Base-by-base conservation (phyloP, 2,113 vertebrate species). In the Centropristis striata region DNA sequence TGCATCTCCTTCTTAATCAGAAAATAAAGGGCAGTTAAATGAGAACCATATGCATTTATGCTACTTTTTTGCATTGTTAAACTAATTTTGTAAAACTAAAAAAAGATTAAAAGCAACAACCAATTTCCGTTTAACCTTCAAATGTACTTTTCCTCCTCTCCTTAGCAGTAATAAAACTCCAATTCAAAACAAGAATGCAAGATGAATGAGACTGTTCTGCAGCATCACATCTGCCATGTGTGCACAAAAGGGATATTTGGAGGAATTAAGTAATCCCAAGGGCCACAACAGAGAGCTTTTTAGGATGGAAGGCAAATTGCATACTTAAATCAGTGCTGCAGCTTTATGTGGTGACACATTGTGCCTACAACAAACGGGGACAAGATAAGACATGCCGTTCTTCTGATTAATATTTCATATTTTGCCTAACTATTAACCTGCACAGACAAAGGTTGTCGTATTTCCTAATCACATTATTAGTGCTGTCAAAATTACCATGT, bases 161-260 rank as follows among this genome's bases (percentile, higher is more conserved):
- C 12, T 50, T 4, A 3, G 16, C 10, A 71, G n/a, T 13, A 73
- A 39, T 16, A 39, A 25, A 58, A 58, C 23, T 44, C 20, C 11
- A 75, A 37, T 18, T 50, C 5, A 57, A 66, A 67, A 67, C 4
- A 21, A 67, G 51, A 39, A 23, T 21, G 32, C 0, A 1, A 63
- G 13, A 78, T 37, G 21, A 70, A 61, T 46, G 1, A 53, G 47
- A 63, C 47, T 21, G 32, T 49, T 72, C 21, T 28, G 59, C 59
- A 54, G 27, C 66, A 60, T 18, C 36, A 61, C 37, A 78, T 54
- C 65, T 77, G 37, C 65, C 20, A 50, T 42, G 13, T 39, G n/a
- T 14, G 47, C 47, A 68, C 23, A 60, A 60, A 68, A 39, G 13
- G 54, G 55, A 60, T 59, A 51, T 68, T 41, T 42, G 23, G 20